Percentiles rank a stretch among this genome's conserved stretches.
Evolutionary conservation across 2,797 vertebrate genomes (phyloP).

Genomic region (Syncerus caffer): DNA sequence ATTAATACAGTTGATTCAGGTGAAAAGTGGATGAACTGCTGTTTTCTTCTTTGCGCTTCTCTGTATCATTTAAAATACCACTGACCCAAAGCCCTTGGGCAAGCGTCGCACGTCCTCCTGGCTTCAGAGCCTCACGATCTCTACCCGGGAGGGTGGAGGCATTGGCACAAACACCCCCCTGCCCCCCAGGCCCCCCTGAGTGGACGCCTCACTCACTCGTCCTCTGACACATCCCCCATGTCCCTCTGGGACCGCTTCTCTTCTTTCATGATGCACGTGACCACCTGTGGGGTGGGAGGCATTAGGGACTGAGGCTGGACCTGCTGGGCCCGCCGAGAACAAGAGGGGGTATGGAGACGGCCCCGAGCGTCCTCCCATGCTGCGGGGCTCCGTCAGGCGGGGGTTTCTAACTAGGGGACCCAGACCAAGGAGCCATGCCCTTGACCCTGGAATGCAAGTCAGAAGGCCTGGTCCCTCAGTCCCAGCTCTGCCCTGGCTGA

Average conservation of each 20-base stretch:
- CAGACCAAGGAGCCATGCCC: background rate
- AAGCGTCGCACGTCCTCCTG: background rate
- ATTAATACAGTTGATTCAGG: background rate
- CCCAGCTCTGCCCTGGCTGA: background rate
- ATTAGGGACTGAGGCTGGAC: background rate
- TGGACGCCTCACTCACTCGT: slow-evolving; percentile 55
- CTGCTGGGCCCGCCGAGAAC: background rate
- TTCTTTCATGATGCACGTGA: slow-evolving; percentile 2
- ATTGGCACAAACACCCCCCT: background rate
- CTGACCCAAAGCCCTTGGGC: fast-evolving
- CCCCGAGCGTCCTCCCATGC: background rate
- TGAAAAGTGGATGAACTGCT: background rate
- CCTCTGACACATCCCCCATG: slow-evolving; percentile 56
- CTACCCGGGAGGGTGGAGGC: background rate
- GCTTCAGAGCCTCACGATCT: no score
- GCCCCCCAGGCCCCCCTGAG: background rate
- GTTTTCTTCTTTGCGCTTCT: background rate
- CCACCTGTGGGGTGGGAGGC: slow-evolving; percentile 26
- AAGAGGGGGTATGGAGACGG: fast-evolving
- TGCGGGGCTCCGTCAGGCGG: no score
- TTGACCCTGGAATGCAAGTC: background rate
- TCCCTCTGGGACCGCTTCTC: slow-evolving; percentile 46
- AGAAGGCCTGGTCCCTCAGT: background rate
- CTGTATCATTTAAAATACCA: background rate
- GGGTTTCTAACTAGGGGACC: background rate